Base-by-base conservation (phyloP, 2,113 vertebrate species). In the Pionites leucogaster region DNA sequence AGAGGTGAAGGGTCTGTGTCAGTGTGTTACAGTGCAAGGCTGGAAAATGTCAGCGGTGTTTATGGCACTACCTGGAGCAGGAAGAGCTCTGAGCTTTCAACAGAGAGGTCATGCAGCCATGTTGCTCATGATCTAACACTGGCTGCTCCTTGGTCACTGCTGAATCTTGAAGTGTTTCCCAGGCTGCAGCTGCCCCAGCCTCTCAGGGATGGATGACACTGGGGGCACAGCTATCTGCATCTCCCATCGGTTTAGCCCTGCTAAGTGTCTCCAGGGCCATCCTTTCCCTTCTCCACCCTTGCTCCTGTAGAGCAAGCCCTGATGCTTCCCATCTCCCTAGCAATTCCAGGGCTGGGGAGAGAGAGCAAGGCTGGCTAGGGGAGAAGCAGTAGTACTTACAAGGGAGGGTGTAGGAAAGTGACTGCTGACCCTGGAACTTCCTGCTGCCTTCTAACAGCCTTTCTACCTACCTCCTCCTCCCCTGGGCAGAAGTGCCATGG, bases 161-260 rank as follows among this genome's bases (percentile, higher is more conserved):
- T 55, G 75, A 33, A 15, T 42, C 22, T 4, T 35, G 33, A 62
- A 14, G 0, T 1, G 5, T 50, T 39, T 47, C 35, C n/a, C 0
- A 0, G 27, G 59, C 52, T 88, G 52, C 62, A 53, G 60, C 60
- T 90, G 69, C 49, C 47, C 17, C 37, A 69, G 13, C 16, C 6
- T 44, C 41, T 27, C 0, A 0, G 41, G 49, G 17, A 24, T 53
- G 52, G 52, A 18, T 44, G 31, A 59, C 5, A 2, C 1, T 1
- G 9, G 27, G 31, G 27, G 3, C 59, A 74, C 68, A 77, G 41
- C 47, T 49, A 1, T 52, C 42, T 67, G 35, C 22, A 18, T 76
- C 63, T 72, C n/a, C 52, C 13, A 3, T 42, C 33, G 9, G 62
- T 35, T 75, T 80, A 12, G 24, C 35, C 72, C 20, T 31, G 13